phyloP scores from a whole-genome alignment of 1,140 invertebrate genomes.

The Mizuhopecten yessoensis region DNA sequence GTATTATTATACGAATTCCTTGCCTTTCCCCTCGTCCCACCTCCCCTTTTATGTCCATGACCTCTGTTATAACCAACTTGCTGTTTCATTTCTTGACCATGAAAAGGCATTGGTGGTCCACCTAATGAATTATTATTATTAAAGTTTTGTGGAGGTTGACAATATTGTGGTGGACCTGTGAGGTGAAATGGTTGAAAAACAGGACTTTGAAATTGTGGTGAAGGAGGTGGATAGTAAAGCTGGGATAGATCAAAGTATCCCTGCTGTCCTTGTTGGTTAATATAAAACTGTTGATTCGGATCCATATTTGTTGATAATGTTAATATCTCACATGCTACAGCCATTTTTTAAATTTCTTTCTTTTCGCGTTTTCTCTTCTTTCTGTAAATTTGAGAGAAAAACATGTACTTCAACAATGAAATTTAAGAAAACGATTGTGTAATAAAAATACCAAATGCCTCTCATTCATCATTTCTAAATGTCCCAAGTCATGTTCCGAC shows the following conservation, averaged over 20 bases:
- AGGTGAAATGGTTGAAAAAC: not conserved
- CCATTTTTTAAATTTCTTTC: not conserved
- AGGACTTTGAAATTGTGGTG: not conserved
- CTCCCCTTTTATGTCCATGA: slow-evolving; percentile 36
- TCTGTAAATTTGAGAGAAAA: not conserved
- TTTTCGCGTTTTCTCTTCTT: not conserved
- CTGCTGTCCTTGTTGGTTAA: not conserved
- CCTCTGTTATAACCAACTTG: slow-evolving; percentile 47
- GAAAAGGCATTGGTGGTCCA: not conserved
- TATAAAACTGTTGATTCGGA: not conserved
- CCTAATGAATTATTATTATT: not conserved
- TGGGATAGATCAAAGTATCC: not conserved
- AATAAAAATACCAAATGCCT: too few relatives aligned
- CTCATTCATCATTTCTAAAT: too few relatives aligned
- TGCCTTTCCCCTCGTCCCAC: not conserved
- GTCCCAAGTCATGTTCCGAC: too few relatives aligned
- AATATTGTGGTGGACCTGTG: not conserved
- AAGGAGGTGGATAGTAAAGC: not conserved
- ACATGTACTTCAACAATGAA: too few relatives aligned
- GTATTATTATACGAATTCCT: not conserved
- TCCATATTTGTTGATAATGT: not conserved
- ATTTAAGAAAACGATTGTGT: too few relatives aligned
- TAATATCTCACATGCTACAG: not conserved
- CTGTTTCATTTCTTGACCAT: slow-evolving; percentile 1
- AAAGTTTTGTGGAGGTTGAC: not conserved